Percentiles rank a stretch among this genome's conserved stretches.
Evolutionary conservation across 2,888 invertebrate genomes (phyloP).

Genomic region (Isotomurus palustris): DNA sequence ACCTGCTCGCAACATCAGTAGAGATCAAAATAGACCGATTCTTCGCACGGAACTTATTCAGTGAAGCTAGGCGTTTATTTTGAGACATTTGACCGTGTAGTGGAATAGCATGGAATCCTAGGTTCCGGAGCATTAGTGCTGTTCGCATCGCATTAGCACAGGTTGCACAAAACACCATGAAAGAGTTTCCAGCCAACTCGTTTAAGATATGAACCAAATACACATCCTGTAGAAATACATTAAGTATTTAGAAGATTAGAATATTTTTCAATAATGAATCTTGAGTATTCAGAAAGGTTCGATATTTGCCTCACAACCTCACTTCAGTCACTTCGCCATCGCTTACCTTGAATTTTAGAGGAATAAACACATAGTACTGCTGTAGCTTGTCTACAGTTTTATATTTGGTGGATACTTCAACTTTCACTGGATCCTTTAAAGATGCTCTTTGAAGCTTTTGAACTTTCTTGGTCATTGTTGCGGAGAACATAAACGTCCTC

Average conservation of each 20-base stretch:
- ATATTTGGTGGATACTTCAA: slow-evolving; percentile 92
- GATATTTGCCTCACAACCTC: neutral
- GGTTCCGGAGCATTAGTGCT: slow-evolving; percentile 79
- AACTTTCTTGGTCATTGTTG: slow-evolving; percentile 98
- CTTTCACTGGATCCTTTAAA: slow-evolving; percentile 86
- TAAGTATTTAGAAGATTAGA: neutral
- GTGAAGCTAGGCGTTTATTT: slow-evolving; percentile 86
- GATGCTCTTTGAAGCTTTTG: slow-evolving; percentile 95
- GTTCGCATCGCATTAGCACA: slow-evolving; percentile 87
- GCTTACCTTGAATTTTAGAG: slow-evolving; percentile 84
- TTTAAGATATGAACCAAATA: slow-evolving; percentile 93
- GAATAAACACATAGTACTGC: slow-evolving; percentile 92
- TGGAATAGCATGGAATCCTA: slow-evolving; percentile 91
- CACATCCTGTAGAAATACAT: slow-evolving; percentile 66
- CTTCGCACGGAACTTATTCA: slow-evolving; percentile 95
- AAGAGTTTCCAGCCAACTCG: slow-evolving; percentile 89
- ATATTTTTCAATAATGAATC: neutral
- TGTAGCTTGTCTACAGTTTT: slow-evolving; percentile 95
- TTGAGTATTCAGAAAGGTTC: neutral
- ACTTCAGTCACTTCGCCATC: neutral
- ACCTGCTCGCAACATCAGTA: slow-evolving; percentile 97
- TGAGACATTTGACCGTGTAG: slow-evolving; percentile 99
- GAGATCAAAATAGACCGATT: slow-evolving; percentile 91
- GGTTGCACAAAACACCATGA: slow-evolving; percentile 95
- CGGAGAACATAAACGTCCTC: slow-evolving; percentile 90